These are phyloP conservation scores for Drosophila murphyi DNA, from an alignment of 1,140 invertebrate genomes.

Conservation along the genomic window DNA sequence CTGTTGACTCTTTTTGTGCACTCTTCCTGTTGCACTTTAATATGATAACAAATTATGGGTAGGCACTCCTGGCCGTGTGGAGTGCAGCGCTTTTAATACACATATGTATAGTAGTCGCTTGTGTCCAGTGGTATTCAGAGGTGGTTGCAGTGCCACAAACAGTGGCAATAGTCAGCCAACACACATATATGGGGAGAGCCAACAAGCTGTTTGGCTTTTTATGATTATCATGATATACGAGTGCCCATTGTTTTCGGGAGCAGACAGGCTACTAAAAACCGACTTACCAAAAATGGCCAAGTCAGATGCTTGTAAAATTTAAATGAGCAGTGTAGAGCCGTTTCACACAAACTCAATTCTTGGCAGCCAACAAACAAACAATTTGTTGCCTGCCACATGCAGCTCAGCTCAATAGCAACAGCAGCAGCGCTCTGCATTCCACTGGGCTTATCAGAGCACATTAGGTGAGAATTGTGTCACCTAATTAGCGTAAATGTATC, in stretches of 20 bases:
- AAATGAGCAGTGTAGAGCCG: conserved; percentile 67
- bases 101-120: conserved; percentile 23
- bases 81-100: conserved; percentile 78
- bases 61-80: conserved; percentile 44
- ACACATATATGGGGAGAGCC: conserved; percentile 51
- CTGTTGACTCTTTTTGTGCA: conserved; percentile 32
- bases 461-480: conserved; percentile 84
- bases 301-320: conserved; percentile 72
- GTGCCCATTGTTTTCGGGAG: conserved; percentile 77
- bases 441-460: conserved; percentile 73
- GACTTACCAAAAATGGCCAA: conserved; percentile 75
- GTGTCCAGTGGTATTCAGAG: conserved; percentile 23
- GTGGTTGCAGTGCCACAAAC: conserved; percentile 4
- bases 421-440: conserved; percentile 49
- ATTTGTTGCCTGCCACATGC: conserved; percentile 58
- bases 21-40: conserved; percentile 74
- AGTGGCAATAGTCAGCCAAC: conserved; percentile 12
- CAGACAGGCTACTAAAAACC: conserved; percentile 51
- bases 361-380: conserved; percentile 68
- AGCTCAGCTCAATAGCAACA: conserved; percentile 31
- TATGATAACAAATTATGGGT: conserved; percentile 82
- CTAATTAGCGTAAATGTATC: conserved; percentile 84
- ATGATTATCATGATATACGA: conserved; percentile 82
- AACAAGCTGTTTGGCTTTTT: conserved; percentile 65
- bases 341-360: conserved; percentile 28